Evolutionary conservation across 2,113 vertebrate species (phyloP).

Genomic region (Scomber scombrus): DNA sequence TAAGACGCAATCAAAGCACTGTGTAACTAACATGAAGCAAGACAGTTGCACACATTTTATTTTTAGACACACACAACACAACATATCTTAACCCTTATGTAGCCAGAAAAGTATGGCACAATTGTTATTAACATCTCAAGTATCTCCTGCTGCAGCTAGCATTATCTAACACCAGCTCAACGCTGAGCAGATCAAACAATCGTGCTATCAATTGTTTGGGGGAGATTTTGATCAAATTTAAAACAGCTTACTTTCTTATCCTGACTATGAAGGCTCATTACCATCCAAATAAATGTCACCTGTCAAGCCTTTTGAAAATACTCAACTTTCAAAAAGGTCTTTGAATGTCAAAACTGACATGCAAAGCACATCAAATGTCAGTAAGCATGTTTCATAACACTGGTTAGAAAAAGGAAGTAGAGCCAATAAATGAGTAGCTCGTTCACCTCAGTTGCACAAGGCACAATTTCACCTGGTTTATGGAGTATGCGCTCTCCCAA

Average conservation of each 20-base stretch:
- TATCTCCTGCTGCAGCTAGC: neutral
- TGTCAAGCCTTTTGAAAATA: conserved; percentile 53
- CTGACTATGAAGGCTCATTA: conserved; percentile 48
- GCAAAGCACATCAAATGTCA: conserved; percentile 73
- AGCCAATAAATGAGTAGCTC: conserved; percentile 5
- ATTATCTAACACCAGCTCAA: neutral
- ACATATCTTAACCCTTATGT: conserved; percentile 4
- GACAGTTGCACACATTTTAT: neutral
- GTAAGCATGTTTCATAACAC: conserved; percentile 20
- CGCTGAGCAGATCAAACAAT: conserved; percentile 24
- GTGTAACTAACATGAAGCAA: neutral
- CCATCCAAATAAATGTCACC: conserved; percentile 71
- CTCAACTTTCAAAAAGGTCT: conserved; percentile 60
- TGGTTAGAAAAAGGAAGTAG: conserved; percentile 17
- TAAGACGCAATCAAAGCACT: neutral
- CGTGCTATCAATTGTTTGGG: neutral
- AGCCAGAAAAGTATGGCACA: neutral
- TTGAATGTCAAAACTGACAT: conserved; percentile 74
- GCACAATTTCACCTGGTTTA: conserved; percentile 25
- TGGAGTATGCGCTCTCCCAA: conserved; percentile 36
- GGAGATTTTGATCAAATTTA: conserved; percentile 44
- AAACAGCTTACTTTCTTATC: conserved; percentile 1
- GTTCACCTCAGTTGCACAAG: neutral
- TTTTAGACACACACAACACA: conserved; percentile 13
- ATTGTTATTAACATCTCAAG: neutral